Conservation (phyloP, 2,888 invertebrate genomes). For the Eubasilissa splendida region DNA sequence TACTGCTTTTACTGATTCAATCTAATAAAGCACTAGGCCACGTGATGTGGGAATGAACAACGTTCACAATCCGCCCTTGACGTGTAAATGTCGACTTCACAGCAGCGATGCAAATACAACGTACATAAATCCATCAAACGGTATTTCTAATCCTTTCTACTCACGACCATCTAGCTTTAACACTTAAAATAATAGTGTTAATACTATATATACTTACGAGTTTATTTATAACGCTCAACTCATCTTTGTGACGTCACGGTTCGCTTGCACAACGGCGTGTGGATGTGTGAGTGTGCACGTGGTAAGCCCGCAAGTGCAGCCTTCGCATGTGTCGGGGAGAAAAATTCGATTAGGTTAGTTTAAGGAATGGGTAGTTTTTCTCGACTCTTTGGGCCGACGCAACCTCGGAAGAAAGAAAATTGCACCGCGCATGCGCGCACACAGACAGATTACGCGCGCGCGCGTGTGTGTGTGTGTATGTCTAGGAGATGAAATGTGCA, state of each 20-base stretch:
- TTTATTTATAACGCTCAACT: not conserved
- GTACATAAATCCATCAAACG: too few relatives aligned
- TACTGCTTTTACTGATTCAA: too few relatives aligned
- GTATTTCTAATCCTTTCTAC: too few relatives aligned
- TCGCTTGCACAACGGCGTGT: not conserved
- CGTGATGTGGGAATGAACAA: too few relatives aligned
- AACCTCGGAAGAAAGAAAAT: conserved; percentile 52
- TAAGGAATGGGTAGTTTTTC: conserved; percentile 43
- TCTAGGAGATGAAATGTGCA: conserved; percentile 17
- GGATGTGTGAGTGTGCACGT: not conserved
- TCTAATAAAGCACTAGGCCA: too few relatives aligned
- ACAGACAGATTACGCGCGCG: not conserved
- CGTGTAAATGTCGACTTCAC: too few relatives aligned
- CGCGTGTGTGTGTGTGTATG: conserved; percentile 10
- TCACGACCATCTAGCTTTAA: too few relatives aligned
- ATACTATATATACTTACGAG: too few relatives aligned
- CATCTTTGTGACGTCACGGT: not conserved
- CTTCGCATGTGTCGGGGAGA: not conserved
- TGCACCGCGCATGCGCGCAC: conserved; percentile 49
- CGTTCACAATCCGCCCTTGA: too few relatives aligned
- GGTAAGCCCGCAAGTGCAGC: not conserved
- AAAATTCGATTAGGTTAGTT: conserved; percentile 50
- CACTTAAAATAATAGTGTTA: too few relatives aligned
- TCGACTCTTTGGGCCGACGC: conserved; percentile 39
- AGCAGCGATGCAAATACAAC: too few relatives aligned